phyloP scores from a whole-genome alignment of 2,888 invertebrate genomes.

The Arctia plantaginis region DNA sequence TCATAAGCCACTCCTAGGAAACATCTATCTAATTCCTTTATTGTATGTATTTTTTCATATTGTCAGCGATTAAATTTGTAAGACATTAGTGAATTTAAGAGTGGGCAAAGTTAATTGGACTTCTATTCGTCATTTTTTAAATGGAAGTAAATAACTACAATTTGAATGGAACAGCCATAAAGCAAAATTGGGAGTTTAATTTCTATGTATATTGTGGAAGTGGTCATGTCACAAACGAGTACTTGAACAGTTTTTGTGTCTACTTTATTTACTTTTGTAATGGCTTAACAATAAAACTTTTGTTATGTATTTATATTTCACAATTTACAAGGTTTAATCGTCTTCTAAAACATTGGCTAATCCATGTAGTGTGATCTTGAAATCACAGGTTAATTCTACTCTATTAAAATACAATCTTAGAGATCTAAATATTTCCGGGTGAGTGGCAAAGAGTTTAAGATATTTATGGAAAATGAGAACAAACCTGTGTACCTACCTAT shows the following conservation, averaged over 20 bases:
- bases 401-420: too few relatives aligned
- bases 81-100: too few relatives aligned
- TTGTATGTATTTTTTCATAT: not conserved
- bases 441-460: not conserved
- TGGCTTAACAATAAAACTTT: too few relatives aligned
- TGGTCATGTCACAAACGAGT: not conserved
- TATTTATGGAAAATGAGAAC: not conserved
- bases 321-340: too few relatives aligned
- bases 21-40: not conserved
- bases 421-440: not conserved
- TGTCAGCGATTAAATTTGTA: too few relatives aligned
- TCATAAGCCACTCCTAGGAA: slow-evolving; percentile 2
- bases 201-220: not conserved
- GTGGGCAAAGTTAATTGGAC: too few relatives aligned
- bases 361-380: not conserved
- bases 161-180: not conserved
- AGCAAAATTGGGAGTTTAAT: not conserved
- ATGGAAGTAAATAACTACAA: too few relatives aligned
- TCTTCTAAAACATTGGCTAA: too few relatives aligned
- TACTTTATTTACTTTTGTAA: too few relatives aligned
- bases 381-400: not conserved
- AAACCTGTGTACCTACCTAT: slow-evolving; percentile 5
- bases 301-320: too few relatives aligned
- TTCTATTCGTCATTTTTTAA: too few relatives aligned
- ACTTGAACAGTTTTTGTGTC: too few relatives aligned